Evolutionary conservation across 2,888 invertebrate genomes (phyloP).

Genomic region (Corbicula japonica): DNA sequence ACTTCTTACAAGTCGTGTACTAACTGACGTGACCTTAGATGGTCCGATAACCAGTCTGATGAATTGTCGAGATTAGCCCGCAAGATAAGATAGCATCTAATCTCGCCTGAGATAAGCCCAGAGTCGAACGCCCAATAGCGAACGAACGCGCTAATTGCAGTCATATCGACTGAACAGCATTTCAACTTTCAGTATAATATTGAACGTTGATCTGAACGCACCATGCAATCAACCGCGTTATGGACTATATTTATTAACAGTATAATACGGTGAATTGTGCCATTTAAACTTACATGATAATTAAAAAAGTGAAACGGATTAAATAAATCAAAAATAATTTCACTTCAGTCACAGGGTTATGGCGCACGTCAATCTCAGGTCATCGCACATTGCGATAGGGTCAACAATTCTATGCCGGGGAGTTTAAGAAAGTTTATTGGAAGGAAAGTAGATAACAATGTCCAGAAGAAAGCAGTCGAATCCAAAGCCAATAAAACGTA

Average conservation of each 20-base stretch:
- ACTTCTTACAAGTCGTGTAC: constrained; percentile 44
- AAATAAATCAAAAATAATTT: constrained; percentile 13
- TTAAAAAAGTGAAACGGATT: constrained; percentile 10
- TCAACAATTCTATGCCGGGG: constrained; percentile 65
- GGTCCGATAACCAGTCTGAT: constrained; percentile 55
- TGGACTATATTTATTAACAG: too few relatives aligned
- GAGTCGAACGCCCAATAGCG: constrained; percentile 60
- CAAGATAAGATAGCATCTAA: constrained; percentile 66
- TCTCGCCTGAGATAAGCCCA: constrained; percentile 54
- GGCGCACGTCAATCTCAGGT: constrained; percentile 70
- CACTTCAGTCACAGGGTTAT: constrained; percentile 56
- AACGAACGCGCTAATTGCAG: constrained; percentile 55
- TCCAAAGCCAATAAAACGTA: constrained; percentile 98
- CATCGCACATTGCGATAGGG: constrained; percentile 75
- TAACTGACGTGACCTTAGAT: constrained; percentile 62
- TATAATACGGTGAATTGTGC: too few relatives aligned
- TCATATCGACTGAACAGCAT: constrained; percentile 34
- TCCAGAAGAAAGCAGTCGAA: constrained; percentile 98
- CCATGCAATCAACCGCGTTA: too few relatives aligned
- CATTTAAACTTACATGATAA: not conserved
- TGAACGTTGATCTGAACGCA: constrained; percentile 38
- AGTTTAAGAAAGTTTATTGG: constrained; percentile 62
- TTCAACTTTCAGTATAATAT: constrained; percentile 55
- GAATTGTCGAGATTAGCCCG: constrained; percentile 61
- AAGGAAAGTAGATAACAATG: constrained; percentile 88